Conservation (phyloP, 2,888 invertebrate species). For the Mimachlamys varia region DNA sequence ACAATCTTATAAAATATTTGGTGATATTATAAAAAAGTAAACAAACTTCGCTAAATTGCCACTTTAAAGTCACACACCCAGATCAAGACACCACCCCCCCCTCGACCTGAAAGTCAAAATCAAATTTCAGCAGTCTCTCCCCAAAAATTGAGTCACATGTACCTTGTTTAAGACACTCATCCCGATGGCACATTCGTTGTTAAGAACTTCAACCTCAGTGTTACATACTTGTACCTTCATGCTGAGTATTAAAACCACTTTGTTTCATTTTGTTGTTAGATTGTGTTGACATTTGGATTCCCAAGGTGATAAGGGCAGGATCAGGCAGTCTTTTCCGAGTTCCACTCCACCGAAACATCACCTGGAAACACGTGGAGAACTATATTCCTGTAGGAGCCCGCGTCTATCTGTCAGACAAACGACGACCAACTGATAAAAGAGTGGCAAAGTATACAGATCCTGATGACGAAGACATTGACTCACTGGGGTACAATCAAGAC, state of each 20-base stretch:
- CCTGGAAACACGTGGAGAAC: constrained; percentile 86
- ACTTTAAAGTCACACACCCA: too few species aligned
- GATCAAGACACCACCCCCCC: too few species aligned
- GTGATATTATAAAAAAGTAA: too few species aligned
- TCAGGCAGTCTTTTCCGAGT: constrained; percentile 93
- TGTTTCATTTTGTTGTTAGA: constrained; percentile 80
- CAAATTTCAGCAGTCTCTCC: too few species aligned
- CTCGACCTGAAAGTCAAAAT: too few species aligned
- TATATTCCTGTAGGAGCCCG: constrained; percentile 82
- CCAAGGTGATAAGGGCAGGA: constrained; percentile 92
- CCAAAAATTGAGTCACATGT: too few species aligned
- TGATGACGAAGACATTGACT: background rate
- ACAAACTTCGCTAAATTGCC: too few species aligned
- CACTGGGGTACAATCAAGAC: background rate
- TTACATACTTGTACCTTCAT: too few species aligned
- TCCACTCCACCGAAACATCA: constrained; percentile 86
- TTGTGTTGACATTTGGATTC: constrained; percentile 94
- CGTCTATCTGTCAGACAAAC: constrained; percentile 47
- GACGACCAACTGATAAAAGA: background rate
- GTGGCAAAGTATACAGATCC: background rate
- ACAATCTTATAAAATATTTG: too few species aligned
- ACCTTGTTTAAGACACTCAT: too few species aligned
- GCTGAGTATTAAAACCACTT: background rate
- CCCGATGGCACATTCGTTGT: too few species aligned
- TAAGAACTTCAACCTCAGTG: too few species aligned